Percentiles rank a stretch among this genome's conserved stretches.
phyloP scores from a whole-genome alignment of 1,140 invertebrate genomes.

The Lerema accius region DNA sequence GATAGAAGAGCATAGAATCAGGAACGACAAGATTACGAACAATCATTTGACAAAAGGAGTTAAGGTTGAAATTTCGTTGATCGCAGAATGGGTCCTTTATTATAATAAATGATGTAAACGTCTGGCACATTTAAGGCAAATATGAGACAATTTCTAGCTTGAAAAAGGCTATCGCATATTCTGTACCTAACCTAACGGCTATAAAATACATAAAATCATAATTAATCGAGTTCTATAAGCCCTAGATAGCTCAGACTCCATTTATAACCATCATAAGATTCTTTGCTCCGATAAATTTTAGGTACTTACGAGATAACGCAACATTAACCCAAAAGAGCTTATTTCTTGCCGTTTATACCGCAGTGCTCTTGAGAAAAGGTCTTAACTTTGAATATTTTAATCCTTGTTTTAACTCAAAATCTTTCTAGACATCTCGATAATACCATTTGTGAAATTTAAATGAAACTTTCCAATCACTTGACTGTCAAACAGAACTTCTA shows the following conservation, averaged over 20 bases:
- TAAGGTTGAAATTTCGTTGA: no score
- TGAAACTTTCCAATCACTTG: background rate
- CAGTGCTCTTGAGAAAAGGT: background rate
- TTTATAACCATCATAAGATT: conserved; percentile 27
- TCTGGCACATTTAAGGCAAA: no score
- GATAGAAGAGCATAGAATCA: no score
- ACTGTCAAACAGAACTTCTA: background rate
- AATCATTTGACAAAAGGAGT: no score
- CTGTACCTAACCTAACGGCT: background rate
- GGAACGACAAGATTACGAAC: no score
- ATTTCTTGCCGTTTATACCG: conserved; percentile 10
- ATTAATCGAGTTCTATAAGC: conserved; percentile 11
- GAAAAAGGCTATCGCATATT: background rate
- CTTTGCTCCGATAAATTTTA: conserved; percentile 23
- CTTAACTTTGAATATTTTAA: conserved; percentile 8
- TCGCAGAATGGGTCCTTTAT: no score
- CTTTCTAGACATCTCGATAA: no score
- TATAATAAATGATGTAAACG: no score
- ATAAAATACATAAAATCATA: conserved; percentile 16
- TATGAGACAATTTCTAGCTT: background rate
- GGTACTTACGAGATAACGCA: conserved; percentile 26
- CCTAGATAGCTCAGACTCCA: conserved; percentile 5
- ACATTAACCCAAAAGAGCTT: conserved; percentile 19
- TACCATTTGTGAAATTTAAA: no score
- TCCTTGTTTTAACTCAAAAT: background rate